phyloP scores from a whole-genome alignment of 2,888 invertebrate genomes.

The Camponotus fellah region DNA sequence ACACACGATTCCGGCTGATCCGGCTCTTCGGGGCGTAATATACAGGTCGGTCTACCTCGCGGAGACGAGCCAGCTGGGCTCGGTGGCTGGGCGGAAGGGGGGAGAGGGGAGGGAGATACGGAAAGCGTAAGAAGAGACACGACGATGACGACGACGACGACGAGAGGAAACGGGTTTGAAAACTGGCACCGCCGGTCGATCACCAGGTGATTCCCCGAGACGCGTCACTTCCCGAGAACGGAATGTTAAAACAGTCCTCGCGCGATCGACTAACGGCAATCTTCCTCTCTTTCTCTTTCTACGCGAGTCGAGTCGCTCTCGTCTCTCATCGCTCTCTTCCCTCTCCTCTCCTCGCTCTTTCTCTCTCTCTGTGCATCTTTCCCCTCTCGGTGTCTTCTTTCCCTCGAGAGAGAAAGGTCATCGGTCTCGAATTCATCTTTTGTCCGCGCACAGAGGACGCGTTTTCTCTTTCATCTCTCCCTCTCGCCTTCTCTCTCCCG shows the following conservation, averaged over 20 bases:
- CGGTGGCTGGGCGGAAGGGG: background rate
- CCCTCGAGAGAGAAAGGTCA: conserved; percentile 70
- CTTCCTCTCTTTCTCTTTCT: conserved; percentile 49
- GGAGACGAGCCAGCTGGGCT: background rate
- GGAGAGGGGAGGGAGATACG: background rate
- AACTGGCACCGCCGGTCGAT: conserved; percentile 76
- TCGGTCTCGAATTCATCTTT: conserved; percentile 76
- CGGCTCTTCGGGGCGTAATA: background rate
- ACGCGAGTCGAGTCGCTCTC: background rate
- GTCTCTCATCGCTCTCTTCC: background rate
- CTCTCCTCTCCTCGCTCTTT: conserved; percentile 1
- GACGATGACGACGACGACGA: conserved; percentile 12
- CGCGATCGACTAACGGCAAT: conserved; percentile 74
- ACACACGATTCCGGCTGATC: conserved; percentile 13
- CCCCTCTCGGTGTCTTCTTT: conserved; percentile 51
- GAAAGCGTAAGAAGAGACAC: background rate
- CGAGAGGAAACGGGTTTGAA: conserved; percentile 77
- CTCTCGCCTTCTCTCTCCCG: conserved; percentile 30
- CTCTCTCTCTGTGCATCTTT: conserved; percentile 40
- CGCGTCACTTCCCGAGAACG: conserved; percentile 69
- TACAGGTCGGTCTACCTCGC: background rate
- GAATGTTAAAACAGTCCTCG: conserved; percentile 72
- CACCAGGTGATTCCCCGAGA: conserved; percentile 71
- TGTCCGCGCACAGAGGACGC: conserved; percentile 57
- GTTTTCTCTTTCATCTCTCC: conserved; percentile 33